Conservation (phyloP, 2,797 vertebrate species). For the Enteromius viviparus region DNA sequence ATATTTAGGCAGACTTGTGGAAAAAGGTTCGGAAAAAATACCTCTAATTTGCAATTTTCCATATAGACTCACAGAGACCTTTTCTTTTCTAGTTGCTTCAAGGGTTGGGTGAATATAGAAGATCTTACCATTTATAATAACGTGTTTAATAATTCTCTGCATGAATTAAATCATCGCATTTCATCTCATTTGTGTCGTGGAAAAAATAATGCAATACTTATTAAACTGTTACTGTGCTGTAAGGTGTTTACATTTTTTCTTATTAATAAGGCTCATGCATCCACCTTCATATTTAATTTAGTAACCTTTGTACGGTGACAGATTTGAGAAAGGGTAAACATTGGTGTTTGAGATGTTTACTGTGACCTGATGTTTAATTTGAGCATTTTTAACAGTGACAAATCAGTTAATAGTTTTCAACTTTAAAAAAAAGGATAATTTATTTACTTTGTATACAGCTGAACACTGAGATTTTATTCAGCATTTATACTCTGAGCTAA, state of each 20-base stretch:
- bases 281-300: constrained; percentile 5
- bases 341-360: not conserved
- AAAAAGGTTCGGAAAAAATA: constrained; percentile 10
- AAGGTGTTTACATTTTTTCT: constrained; percentile 1
- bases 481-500: not conserved
- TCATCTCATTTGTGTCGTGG: not conserved
- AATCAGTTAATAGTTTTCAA: not conserved
- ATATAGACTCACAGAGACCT: not conserved
- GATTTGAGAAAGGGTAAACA: constrained; percentile 7
- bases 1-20: constrained; percentile 29
- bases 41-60: not conserved
- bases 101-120: not conserved
- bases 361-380: not conserved
- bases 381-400: not conserved
- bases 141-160: not conserved
- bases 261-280: not conserved
- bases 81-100: not conserved
- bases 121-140: not conserved
- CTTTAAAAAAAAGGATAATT: not conserved
- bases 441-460: not conserved
- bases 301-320: not conserved
- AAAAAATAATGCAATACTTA: not conserved
- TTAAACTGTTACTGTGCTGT: not conserved
- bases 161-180: not conserved
- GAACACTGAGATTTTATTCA: not conserved